Conservation (phyloP, 2,888 invertebrate genomes). For the Anodontia alba region DNA sequence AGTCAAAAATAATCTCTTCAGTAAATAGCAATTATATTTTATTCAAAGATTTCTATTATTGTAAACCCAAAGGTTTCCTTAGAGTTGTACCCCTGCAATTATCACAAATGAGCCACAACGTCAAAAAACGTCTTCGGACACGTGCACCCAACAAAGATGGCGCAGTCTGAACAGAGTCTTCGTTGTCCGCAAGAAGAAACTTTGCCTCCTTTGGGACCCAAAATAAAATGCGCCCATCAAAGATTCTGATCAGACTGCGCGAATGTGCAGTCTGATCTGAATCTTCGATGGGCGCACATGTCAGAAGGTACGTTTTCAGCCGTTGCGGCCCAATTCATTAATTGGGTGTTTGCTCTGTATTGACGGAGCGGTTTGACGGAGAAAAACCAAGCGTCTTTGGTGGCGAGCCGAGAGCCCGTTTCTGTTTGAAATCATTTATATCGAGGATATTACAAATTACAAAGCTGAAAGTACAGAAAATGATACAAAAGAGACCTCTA, state of each 20-base stretch:
- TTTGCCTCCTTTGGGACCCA: too few relatives aligned
- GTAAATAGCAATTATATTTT: slow-evolving; percentile 18
- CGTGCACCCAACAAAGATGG: too few relatives aligned
- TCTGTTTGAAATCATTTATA: not conserved
- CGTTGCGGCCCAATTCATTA: too few relatives aligned
- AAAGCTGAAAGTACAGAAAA: not conserved
- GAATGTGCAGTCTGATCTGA: too few relatives aligned
- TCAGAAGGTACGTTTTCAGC: too few relatives aligned
- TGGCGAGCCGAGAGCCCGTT: slow-evolving; percentile 7
- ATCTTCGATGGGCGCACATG: too few relatives aligned
- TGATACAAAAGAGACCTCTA: slow-evolving; percentile 16
- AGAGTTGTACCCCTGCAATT: not conserved
- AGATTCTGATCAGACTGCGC: too few relatives aligned
- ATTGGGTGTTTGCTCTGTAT: slow-evolving; percentile 11
- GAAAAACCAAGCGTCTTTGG: not conserved
- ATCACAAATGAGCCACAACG: too few relatives aligned
- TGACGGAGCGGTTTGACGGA: not conserved
- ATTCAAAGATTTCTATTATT: slow-evolving; percentile 14
- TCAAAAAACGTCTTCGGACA: too few relatives aligned
- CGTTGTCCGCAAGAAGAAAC: too few relatives aligned
- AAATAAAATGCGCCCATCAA: too few relatives aligned
- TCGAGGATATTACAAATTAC: not conserved
- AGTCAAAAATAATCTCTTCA: slow-evolving; percentile 16
- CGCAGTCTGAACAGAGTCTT: too few relatives aligned
- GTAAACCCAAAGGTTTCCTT: not conserved